These are phyloP conservation scores for Cossypha niveicapilla DNA, from an alignment of 2,797 vertebrate genomes.

Conservation along the genomic window DNA sequence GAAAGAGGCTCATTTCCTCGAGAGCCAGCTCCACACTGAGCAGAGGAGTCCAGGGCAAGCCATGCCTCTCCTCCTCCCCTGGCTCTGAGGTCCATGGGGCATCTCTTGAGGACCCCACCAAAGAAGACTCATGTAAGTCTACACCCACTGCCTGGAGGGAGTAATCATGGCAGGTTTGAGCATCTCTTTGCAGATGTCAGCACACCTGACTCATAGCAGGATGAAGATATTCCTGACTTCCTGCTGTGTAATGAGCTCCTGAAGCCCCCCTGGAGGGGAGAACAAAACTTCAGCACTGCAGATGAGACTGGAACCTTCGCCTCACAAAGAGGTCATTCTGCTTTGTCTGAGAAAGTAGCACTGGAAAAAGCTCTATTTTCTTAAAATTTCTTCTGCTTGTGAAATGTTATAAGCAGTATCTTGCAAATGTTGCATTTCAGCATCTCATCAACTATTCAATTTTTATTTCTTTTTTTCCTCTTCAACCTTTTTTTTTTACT, in stretches of 20 bases:
- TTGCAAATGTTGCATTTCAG: not conserved
- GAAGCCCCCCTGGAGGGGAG: rapidly evolving
- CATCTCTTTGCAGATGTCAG: not conserved
- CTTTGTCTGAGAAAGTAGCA: not conserved
- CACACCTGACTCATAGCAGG: not conserved
- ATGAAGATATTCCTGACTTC: not conserved
- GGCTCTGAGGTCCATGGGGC: not conserved
- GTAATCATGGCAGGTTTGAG: not conserved
- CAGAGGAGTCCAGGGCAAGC: not conserved
- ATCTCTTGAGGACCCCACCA: not conserved
- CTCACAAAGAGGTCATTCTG: not conserved
- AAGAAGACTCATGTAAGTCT: not conserved
- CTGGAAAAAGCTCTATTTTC: not conserved
- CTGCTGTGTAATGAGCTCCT: not conserved
- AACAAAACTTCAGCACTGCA: not conserved
- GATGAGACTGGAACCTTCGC: not conserved
- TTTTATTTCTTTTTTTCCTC: not conserved
- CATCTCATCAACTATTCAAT: not conserved
- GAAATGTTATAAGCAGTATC: not conserved
- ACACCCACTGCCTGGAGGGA: not conserved
- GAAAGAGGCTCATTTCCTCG: not conserved
- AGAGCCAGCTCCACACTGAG: not conserved
- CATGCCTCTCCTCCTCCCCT: not conserved
- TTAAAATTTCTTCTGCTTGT: not conserved
- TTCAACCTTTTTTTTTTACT: not conserved